These are phyloP conservation scores for Xerus rutilus DNA, from an alignment of 2,797 vertebrate genomes.

Conservation along the genomic window DNA sequence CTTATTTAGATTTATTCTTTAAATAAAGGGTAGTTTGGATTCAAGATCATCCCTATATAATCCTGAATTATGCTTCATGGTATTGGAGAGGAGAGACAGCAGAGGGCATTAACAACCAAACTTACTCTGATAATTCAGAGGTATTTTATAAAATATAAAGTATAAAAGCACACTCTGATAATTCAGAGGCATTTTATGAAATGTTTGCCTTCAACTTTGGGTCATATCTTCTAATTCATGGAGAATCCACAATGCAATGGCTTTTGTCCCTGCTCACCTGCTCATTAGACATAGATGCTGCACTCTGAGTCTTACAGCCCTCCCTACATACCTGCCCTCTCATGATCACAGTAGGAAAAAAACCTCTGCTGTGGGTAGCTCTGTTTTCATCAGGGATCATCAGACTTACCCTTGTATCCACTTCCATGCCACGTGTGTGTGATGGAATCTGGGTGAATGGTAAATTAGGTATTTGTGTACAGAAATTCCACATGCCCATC, in stretches of 20 bases:
- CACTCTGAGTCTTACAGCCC: not conserved
- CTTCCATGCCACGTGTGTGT: not conserved
- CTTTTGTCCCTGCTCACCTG: not conserved
- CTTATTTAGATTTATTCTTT: conserved; percentile 7
- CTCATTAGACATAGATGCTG: not conserved
- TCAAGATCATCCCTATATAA: not conserved
- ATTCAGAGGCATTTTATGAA: not conserved
- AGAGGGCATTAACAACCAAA: not conserved
- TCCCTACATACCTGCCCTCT: fast-evolving
- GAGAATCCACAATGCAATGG: not conserved
- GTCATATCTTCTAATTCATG: not conserved
- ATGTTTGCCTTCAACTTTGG: not conserved
- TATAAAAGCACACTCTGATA: not conserved
- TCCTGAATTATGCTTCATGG: not conserved
- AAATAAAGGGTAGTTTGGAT: not conserved
- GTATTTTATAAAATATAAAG: not conserved
- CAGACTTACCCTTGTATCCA: not conserved
- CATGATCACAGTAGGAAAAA: not conserved
- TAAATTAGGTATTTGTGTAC: not conserved
- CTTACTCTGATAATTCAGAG: not conserved
- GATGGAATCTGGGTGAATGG: too few species aligned
- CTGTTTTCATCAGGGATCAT: not conserved
- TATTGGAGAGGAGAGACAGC: not conserved
- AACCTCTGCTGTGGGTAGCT: not conserved
- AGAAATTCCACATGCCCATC: not conserved